Evolutionary conservation across 2,888 invertebrate genomes (phyloP), one percentile per base, ranked within the genome.

Genomic region (Cosmorhoe ocellata): DNA sequence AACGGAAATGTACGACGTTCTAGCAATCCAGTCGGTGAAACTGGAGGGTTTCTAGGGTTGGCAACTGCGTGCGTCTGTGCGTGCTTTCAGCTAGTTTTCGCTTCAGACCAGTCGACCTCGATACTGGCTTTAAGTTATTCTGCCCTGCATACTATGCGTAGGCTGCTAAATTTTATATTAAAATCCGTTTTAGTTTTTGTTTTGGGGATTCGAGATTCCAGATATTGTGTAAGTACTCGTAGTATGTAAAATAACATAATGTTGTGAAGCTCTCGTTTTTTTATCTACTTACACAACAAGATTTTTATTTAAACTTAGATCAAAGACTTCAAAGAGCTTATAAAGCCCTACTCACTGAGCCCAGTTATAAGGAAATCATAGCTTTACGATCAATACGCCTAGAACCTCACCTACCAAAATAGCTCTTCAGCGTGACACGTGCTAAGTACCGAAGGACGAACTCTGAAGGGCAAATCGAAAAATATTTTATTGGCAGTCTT

Each of bases 41-140:
- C 57, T 58, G 47, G 51, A 55, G 51, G 47, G 53, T 50, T 38
- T 28, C 32, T 56, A 47, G 53, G 53, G 54, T 52, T 70, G 76
- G 80, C 78, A 81, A 77, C 86, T 70, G 83, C 84, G 85, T 87
- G 88, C 76, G 82, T 76, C 66, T 69, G 80, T 87, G 89, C 89
- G 89, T 90, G 89, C 72, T 69, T 72, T 61, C 64, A 64, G 80
- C 75, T 84, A 84, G 87, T 90, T 89, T 79, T 79, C 84, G 51
- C 79, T 76, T 76, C 75, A 79, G 81, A 76, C 81, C 65, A 70
- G 73, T 69, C 76, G 87, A 76, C 89, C 89, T 87, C 87, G 81
- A 86, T 88, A 85, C 81, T 71, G 77, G 64, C 79, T 73, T 78
- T 87, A 85, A 86, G 73, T 86, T 84, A 88, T 85, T 81, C 74